phyloP scores from a whole-genome alignment of 30 jellyfish, hydroid and myxozoan genomes.

The Turritopsis dohrnii region DNA sequence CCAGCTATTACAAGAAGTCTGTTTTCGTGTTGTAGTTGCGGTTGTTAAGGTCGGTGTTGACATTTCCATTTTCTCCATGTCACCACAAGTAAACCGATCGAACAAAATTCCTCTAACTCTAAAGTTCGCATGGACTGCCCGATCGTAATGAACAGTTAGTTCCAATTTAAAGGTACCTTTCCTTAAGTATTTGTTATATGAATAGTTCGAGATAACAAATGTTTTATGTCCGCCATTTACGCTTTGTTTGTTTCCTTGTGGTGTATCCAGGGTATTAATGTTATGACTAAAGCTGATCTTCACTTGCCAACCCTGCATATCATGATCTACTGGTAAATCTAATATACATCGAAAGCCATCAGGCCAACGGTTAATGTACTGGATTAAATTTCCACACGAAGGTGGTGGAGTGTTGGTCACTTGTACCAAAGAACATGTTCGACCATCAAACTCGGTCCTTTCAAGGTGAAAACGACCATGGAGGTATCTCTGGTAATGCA shows the following conservation, averaged over 20 bases:
- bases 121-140: not conserved
- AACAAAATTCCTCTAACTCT: not conserved
- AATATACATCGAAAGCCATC: conserved; percentile 1
- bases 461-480: not conserved
- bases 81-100: not conserved
- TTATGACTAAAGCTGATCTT: not conserved
- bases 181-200: not conserved
- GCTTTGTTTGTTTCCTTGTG: not conserved
- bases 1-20: not conserved
- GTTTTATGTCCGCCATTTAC: not conserved
- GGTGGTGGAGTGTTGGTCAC: conserved; percentile 2
- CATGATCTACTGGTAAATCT: not conserved
- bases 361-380: not conserved
- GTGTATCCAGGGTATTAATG: not conserved
- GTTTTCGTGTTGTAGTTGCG: not conserved
- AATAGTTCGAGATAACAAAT: not conserved
- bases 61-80: not conserved
- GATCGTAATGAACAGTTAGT: conserved; percentile 1
- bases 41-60: not conserved
- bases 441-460: not conserved
- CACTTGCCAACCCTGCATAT: conserved; percentile 5
- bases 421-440: not conserved
- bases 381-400: not conserved
- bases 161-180: not conserved
- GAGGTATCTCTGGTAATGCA: not conserved